Percentiles rank a stretch among this genome's conserved stretches.
Conservation (phyloP, 2,113 vertebrate genomes). For the Rhodinocichla rosea region DNA sequence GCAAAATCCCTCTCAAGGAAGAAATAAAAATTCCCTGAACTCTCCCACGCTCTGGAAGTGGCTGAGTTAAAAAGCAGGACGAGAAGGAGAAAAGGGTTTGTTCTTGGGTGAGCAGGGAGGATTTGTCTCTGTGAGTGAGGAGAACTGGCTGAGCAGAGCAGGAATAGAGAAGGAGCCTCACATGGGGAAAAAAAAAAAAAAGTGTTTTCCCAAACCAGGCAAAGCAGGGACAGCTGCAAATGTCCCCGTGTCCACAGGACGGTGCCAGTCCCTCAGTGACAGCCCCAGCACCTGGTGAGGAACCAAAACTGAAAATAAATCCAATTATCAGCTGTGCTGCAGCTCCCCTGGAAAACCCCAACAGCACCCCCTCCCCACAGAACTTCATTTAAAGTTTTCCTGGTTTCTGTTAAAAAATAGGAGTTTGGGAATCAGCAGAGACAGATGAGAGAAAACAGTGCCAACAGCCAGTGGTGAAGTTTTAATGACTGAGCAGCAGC, state of each 20-base stretch:
- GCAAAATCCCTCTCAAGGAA: neutral
- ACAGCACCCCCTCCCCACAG: accelerated
- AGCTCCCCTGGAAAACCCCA: neutral
- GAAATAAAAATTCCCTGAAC: neutral
- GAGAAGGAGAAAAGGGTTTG: neutral
- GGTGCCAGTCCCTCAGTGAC: neutral
- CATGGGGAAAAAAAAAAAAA: neutral
- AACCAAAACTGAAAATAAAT: neutral
- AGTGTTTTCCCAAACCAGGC: accelerated
- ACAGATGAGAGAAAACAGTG: accelerated
- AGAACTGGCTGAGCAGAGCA: neutral
- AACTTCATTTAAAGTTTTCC: accelerated
- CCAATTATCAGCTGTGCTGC: neutral
- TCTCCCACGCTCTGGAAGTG: neutral
- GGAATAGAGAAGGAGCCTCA: accelerated
- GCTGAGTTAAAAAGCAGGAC: neutral
- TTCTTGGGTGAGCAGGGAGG: too few species aligned
- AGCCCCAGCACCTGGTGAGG: neutral
- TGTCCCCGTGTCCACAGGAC: neutral
- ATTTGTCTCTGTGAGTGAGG: neutral
- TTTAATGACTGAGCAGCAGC: neutral
- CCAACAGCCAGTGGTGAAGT: neutral
- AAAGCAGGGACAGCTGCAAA: neutral
- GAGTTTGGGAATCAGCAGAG: neutral
- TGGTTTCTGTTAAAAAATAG: neutral